Base-by-base conservation (phyloP, 2,888 invertebrate species). In the Andrena chrysosceles region DNA sequence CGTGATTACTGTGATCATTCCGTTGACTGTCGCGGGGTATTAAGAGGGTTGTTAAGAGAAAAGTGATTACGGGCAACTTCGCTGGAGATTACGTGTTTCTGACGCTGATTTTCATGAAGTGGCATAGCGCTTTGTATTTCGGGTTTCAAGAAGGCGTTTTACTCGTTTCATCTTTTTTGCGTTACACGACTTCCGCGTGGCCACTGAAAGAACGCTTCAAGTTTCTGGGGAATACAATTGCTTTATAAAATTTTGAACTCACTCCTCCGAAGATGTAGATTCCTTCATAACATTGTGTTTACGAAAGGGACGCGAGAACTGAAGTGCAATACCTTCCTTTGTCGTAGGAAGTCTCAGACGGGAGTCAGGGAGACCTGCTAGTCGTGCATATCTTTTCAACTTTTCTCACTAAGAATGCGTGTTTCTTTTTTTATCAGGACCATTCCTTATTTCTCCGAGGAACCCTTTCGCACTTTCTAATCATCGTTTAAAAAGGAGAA, bases 231-330 rank as follows among this genome's bases (percentile, higher is more conserved):
- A 56, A 56, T 56, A 56, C 56, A 56, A 56, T 56, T 56, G 56
- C 7, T 62, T 23, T 42, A 8, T 31, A 23, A 42, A 67, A 62
- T 54, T 59, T 60, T 10, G 10, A 56, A 56, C 10, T 23, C 8
- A 42, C 16, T 64, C 16, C 26, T 6, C 6, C 23, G 13, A 20
- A 26, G 20, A 54, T 31, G 52, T 31, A 42, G 42, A 33, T 63
- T 31, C 16, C 63, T 64, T 8, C 29, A 33, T 52, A 70, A 69
- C 49, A 69, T 75, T 70, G 49, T 70, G 62, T 77, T 48, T 56
- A 26, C n/a, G 23, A 72, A 48, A 31, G n/a, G 52, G 6, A n/a
- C 13, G 8, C 20, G 31, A 10, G 16, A 56, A 31, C 26, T 31
- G 64, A 64, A 56, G 42, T 56, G 23, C 48, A 1, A 48, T 42